Evolutionary conservation across 2,113 vertebrate genomes (phyloP), one percentile per base, ranked within the genome.

Genomic region (Elaphurus davidianus): DNA sequence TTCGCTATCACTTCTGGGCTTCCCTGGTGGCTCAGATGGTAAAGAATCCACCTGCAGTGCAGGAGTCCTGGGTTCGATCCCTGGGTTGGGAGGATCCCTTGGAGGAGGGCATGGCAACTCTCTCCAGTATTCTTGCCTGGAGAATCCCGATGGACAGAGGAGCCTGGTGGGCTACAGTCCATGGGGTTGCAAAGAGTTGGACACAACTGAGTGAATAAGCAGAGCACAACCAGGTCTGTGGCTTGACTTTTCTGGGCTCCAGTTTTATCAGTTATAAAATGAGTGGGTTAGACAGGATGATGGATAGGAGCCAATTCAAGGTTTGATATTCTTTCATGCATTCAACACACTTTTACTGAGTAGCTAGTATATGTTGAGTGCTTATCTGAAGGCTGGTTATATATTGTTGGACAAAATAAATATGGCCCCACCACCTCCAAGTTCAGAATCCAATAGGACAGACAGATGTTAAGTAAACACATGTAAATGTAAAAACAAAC

Each of bases 371-470:
- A n/a, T 67, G 25, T 27, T 36, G 50, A 86, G 13, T 7, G 4
- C 7, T 2, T n/a, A 17, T 40, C 25, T 4, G 11, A 30, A 54
- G 33, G 47, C 52, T 86, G 62, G 30, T 81, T 82, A 55, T 33
- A 40, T 2, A 64, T 12, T 23, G 27, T 28, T 23, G 2, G 52
- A 17, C 28, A 81, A 83, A 92, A 85, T 8, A 64, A 93, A 25
- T 40, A 79, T 23, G 52, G 55, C 7, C 14, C 50, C 36, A 15
- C 11, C 15, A 17, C 33, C 59, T 87, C 60, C 43, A 54, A 78
- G 45, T 76, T 74, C 84, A 83, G 94, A 95, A 50, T 84, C 62
- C 14, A 43, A 47, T 25, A 52, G 94, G 59, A 97, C 81, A 93
- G 33, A 79, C 0, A 43, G 91, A 93, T 21, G 36, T 71, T 40